Evolutionary conservation across 92 coral and sea anemone species (phyloP), one percentile per base, ranked within the genome.

Genomic region (Siderastrea siderea): DNA sequence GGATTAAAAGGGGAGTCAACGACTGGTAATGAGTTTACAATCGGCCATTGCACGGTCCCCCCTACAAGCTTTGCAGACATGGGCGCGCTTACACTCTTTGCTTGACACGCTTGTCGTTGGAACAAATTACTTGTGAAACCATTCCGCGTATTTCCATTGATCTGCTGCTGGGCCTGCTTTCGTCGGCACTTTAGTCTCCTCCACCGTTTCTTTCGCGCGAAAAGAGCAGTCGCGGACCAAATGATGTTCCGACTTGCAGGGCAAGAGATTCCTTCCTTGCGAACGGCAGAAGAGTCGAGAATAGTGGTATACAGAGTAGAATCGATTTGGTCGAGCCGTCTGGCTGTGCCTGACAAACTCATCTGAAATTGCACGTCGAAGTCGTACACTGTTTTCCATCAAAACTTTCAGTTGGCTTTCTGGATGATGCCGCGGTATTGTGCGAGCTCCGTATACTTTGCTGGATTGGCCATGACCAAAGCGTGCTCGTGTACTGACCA

Each of bases 241-340:
- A 46, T 88, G 91, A 58, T 80, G 10, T 9, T 19, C 47, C 7
- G 87, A 88, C 38, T 82, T 74, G 69, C 92, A 82, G 14, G 88
- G 70, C 92, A 88, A 6, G 38, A 14, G 15, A 58, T 12, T 51
- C 86, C 75, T 14, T 88, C 92, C 38, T 82, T 83, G 6, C 88
- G 4, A 3, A 88, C 80, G 43, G 83, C 75, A 19, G 88, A 75
- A 48, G 84, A 82, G 60, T 88, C 88, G 55, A 88, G 68, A 16
- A 88, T 82, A 3, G 92, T 88, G 4, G 88, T 61, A 71, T 88
- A 88, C 65, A 88, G 47, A 0, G 92, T 88, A 0, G 92, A 53
- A 66, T 82, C 84, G 38, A 82, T 77, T 10, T 50, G 14, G 52
- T 82, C 84, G 5, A 75, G 59, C 2, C 66, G 58, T n/a, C 66